Evolutionary conservation across 2,113 vertebrate genomes (phyloP).

Genomic region (Percopsis transmontana): DNA sequence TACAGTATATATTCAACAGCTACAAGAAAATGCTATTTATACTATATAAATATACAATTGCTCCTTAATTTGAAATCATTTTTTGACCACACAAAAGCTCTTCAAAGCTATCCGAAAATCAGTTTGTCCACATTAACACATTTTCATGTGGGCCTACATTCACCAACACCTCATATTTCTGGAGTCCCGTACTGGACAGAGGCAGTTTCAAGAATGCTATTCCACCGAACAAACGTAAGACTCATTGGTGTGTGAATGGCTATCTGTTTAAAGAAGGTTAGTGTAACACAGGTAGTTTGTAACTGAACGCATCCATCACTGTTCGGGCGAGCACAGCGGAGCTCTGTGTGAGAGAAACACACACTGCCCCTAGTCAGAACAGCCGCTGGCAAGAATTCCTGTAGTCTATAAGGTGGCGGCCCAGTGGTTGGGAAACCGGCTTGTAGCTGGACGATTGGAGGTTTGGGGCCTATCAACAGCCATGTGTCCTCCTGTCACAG

Average conservation of each 20-base stretch:
- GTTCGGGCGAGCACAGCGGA: slow-evolving; percentile 81
- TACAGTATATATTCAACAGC: background rate
- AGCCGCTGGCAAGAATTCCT: slow-evolving; percentile 31
- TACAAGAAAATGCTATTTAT: background rate
- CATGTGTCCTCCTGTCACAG: background rate
- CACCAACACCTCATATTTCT: slow-evolving; percentile 23
- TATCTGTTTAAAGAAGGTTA: slow-evolving; percentile 63
- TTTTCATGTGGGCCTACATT: slow-evolving; percentile 41
- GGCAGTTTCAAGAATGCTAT: slow-evolving; percentile 26
- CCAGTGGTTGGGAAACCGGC: background rate
- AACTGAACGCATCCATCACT: slow-evolving; percentile 83
- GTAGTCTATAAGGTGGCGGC: slow-evolving; percentile 26
- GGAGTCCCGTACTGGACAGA: slow-evolving; percentile 34
- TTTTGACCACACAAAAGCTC: slow-evolving; percentile 8
- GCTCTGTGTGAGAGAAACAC: slow-evolving; percentile 55
- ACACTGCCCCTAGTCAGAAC: slow-evolving; percentile 35
- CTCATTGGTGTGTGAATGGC: slow-evolving; percentile 64
- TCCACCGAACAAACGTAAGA: slow-evolving; percentile 38
- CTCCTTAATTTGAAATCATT: too few relatives aligned
- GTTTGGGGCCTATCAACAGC: background rate
- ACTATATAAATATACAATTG: background rate
- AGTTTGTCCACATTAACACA: slow-evolving; percentile 34
- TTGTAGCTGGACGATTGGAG: background rate
- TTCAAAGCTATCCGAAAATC: slow-evolving; percentile 33
- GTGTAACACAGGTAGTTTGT: slow-evolving; percentile 79